phyloP scores from a whole-genome alignment of 2,888 invertebrate genomes.

The Marronus borbonicus region DNA sequence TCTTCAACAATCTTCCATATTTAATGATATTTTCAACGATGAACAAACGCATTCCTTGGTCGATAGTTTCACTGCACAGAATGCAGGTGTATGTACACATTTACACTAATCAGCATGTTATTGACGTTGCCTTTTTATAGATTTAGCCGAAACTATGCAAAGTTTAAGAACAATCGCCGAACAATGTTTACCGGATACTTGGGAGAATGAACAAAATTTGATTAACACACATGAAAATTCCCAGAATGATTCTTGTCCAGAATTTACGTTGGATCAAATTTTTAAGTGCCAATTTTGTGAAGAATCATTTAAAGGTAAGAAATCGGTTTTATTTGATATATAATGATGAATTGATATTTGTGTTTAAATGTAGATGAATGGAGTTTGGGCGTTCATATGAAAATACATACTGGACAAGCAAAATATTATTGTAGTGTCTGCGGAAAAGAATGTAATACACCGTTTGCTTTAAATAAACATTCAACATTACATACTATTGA shows the following conservation, averaged over 20 bases:
- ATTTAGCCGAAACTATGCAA: slow-evolving; percentile 69
- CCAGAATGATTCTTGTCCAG: slow-evolving; percentile 61
- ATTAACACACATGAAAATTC: slow-evolving; percentile 60
- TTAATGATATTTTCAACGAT: slow-evolving; percentile 68
- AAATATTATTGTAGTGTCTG: slow-evolving; percentile 67
- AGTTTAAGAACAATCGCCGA: slow-evolving; percentile 69
- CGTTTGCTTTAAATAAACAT: slow-evolving; percentile 63
- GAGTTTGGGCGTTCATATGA: slow-evolving; percentile 67
- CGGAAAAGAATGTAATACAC: slow-evolving; percentile 62
- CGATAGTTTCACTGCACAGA: slow-evolving; percentile 65
- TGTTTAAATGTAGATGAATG: slow-evolving; percentile 64
- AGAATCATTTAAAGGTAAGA: slow-evolving; percentile 65
- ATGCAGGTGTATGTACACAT: slow-evolving; percentile 60
- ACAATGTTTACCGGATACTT: slow-evolving; percentile 68
- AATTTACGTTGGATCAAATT: slow-evolving; percentile 63
- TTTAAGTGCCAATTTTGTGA: slow-evolving; percentile 68
- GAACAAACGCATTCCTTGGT: slow-evolving; percentile 65
- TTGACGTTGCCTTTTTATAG: slow-evolving; percentile 51
- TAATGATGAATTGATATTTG: not conserved
- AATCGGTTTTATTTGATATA: not conserved
- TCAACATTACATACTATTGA: slow-evolving; percentile 53
- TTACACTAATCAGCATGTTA: not conserved
- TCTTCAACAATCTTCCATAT: slow-evolving; percentile 65
- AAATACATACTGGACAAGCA: slow-evolving; percentile 65
- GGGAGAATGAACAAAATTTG: slow-evolving; percentile 66